A percentile compares a stretch with the other conserved stretches of the same genome.
These are phyloP conservation scores for Otolemur crassicaudatus DNA, from an alignment of 2,797 vertebrate genomes.

Conservation along the genomic window DNA sequence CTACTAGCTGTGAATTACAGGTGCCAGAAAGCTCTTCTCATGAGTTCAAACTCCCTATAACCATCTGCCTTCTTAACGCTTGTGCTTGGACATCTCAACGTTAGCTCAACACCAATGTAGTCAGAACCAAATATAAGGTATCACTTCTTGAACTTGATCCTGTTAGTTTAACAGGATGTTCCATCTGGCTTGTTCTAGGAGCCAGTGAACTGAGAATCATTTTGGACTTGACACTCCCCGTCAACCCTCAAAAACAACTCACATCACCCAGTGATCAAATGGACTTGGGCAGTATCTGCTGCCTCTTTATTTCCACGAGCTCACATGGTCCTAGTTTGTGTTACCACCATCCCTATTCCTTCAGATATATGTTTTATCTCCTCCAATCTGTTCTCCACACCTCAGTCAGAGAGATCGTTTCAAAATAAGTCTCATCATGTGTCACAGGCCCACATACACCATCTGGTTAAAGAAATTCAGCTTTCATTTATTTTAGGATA, in stretches of 20 bases:
- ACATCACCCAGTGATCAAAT: neutral
- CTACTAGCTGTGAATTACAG: neutral
- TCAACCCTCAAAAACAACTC: neutral
- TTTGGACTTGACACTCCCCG: neutral
- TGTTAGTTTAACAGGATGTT: neutral
- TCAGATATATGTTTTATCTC: neutral
- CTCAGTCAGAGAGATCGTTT: neutral
- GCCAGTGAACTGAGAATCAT: neutral
- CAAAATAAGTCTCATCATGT: neutral
- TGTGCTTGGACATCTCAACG: neutral
- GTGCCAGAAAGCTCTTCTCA: neutral
- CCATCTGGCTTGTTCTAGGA: neutral
- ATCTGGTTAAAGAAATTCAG: neutral
- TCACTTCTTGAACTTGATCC: neutral
- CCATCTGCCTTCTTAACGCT: neutral
- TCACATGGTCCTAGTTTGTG: neutral
- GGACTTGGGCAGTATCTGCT: neutral
- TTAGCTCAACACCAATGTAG: neutral
- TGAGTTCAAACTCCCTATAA: neutral
- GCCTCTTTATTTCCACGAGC: neutral
- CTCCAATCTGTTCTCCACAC: neutral
- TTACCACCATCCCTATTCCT: neutral
- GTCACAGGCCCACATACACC: neutral
- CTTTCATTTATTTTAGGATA: neutral
- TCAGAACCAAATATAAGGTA: neutral